These are phyloP conservation scores for Rhagium mordax DNA, from an alignment of 2,888 invertebrate species.

Conservation along the genomic window DNA sequence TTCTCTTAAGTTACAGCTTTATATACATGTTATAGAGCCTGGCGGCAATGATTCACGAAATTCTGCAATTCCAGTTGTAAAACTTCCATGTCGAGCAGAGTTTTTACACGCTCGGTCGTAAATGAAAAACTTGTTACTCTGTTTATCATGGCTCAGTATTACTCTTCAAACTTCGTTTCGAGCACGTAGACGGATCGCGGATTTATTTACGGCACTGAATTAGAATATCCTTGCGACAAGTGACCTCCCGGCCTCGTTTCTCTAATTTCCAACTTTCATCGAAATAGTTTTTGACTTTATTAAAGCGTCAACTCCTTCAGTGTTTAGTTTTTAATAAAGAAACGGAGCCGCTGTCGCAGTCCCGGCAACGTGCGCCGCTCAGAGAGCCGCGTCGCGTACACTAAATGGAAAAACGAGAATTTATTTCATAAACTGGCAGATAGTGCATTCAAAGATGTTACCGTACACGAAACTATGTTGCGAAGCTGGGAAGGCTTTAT, in stretches of 20 bases:
- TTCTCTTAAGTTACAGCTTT: constrained; percentile 38
- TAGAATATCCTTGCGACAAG: constrained; percentile 15
- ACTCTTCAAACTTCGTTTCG: background rate
- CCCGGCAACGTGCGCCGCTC: background rate
- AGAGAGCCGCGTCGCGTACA: background rate
- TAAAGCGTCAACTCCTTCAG: constrained; percentile 8
- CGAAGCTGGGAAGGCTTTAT: no score
- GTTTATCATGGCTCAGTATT: background rate
- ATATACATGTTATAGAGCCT: constrained; percentile 27
- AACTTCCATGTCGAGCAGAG: background rate
- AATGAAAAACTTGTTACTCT: constrained; percentile 17
- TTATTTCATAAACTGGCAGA: no score
- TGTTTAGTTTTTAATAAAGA: background rate
- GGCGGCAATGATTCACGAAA: constrained; percentile 39
- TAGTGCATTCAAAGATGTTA: no score
- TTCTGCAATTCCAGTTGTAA: constrained; percentile 30
- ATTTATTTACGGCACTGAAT: constrained; percentile 6
- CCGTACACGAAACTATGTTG: no score
- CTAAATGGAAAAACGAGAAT: background rate
- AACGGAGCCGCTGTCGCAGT: background rate
- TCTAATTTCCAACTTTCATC: background rate
- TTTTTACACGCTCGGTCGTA: constrained; percentile 12
- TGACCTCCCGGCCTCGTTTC: constrained; percentile 7
- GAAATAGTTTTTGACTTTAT: constrained; percentile 22
- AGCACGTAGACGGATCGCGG: background rate